Percentiles rank a stretch among this genome's conserved stretches.
Conservation (phyloP, 2,888 invertebrate species). For the Zhuqinia jingwanae region DNA sequence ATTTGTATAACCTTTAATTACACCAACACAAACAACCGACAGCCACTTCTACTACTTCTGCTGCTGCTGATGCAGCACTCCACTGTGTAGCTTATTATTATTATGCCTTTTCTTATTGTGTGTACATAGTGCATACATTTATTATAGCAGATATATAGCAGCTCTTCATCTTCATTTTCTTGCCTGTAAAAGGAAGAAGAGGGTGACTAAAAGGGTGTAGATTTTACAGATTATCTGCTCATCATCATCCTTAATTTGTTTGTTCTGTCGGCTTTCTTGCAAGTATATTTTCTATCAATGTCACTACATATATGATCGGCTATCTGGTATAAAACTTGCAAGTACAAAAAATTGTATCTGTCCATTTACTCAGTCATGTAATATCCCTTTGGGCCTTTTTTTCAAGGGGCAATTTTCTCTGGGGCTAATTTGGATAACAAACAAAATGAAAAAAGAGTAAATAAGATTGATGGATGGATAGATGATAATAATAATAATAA, state of each 20-base stretch:
- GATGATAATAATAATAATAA: constrained; percentile 20
- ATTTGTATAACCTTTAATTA: constrained; percentile 74
- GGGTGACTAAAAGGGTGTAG: constrained; percentile 70
- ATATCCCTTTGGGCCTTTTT: constrained; percentile 26
- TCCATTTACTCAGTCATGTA: constrained; percentile 7
- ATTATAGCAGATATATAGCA: not conserved
- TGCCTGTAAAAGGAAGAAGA: constrained; percentile 55
- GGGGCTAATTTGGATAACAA: constrained; percentile 27
- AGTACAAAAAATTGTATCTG: not conserved
- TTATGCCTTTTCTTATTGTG: too few species aligned
- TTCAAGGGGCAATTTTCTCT: constrained; percentile 53
- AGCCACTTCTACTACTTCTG: constrained; percentile 15
- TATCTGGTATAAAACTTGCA: not conserved
- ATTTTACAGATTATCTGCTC: constrained; percentile 73
- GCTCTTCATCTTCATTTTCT: constrained; percentile 2
- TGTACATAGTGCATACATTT: not conserved
- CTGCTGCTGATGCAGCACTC: not conserved
- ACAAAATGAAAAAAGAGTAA: constrained; percentile 26
- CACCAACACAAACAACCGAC: constrained; percentile 49
- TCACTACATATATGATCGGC: not conserved
- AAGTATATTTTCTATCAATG: constrained; percentile 2
- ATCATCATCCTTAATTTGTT: constrained; percentile 72
- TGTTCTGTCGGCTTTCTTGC: constrained; percentile 66
- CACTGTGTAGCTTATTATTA: too few species aligned
- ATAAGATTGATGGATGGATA: constrained; percentile 42